These are phyloP conservation scores for Platyrinchus mystaceus DNA, from an alignment of 2,797 vertebrate genomes.

Conservation along the genomic window DNA sequence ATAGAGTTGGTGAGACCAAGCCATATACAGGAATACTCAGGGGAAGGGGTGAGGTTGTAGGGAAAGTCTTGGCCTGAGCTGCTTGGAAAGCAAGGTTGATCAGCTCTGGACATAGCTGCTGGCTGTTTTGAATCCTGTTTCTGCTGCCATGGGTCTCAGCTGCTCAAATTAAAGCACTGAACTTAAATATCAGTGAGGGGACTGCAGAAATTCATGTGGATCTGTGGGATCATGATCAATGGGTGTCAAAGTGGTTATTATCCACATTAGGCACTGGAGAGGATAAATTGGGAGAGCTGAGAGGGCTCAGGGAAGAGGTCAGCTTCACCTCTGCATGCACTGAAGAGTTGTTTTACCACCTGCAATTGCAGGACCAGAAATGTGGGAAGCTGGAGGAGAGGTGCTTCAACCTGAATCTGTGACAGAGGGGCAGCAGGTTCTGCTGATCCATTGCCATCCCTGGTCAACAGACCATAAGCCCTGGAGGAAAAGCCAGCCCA, in stretches of 20 bases:
- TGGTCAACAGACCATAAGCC: neutral
- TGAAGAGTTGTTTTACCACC: neutral
- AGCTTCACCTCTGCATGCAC: neutral
- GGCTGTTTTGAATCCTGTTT: neutral
- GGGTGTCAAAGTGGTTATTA: fast-evolving
- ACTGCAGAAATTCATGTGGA: neutral
- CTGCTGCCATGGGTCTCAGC: neutral
- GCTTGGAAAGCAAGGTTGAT: neutral
- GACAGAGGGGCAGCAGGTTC: neutral
- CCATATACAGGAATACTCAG: neutral
- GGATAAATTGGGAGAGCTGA: neutral
- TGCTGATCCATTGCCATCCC: neutral
- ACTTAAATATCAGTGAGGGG: neutral
- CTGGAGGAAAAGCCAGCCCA: neutral
- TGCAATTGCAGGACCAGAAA: neutral
- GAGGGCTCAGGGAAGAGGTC: neutral
- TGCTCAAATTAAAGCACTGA: neutral
- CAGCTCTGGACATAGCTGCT: neutral
- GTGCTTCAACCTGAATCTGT: neutral
- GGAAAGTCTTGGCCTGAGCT: neutral
- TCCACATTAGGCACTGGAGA: neutral
- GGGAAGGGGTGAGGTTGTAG: neutral
- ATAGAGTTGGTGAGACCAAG: neutral
- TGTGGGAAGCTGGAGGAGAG: neutral
- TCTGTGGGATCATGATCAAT: fast-evolving